These are phyloP conservation scores for Sciaenops ocellatus DNA, from an alignment of 2,797 vertebrate genomes.

Conservation along the genomic window DNA sequence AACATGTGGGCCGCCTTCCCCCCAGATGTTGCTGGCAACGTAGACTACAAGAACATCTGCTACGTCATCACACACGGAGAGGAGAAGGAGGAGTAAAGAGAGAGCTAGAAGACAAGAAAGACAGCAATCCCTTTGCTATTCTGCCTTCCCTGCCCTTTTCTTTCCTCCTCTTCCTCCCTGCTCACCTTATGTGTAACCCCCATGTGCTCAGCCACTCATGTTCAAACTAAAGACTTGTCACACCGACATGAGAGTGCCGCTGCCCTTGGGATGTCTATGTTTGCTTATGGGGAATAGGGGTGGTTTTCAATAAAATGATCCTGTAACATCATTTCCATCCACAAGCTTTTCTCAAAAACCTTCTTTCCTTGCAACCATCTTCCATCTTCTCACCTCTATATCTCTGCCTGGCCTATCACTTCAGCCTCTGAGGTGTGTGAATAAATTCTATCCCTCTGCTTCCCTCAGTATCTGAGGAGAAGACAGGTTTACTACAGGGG, in stretches of 20 bases:
- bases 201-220: slow-evolving; percentile 66
- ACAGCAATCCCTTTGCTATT: slow-evolving; percentile 78
- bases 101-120: slow-evolving; percentile 65
- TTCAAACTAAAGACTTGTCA: slow-evolving; percentile 76
- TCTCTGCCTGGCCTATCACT: slow-evolving; percentile 38
- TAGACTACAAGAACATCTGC: slow-evolving; percentile 95
- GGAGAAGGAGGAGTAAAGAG: slow-evolving; percentile 92
- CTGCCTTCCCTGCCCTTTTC: slow-evolving; percentile 65
- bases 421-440: slow-evolving; percentile 36
- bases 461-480: slow-evolving; percentile 41
- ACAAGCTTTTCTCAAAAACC: slow-evolving; percentile 65
- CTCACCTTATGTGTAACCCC: slow-evolving; percentile 68
- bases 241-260: slow-evolving; percentile 61
- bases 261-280: slow-evolving; percentile 72
- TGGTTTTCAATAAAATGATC: slow-evolving; percentile 85
- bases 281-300: slow-evolving; percentile 82
- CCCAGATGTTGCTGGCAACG: slow-evolving; percentile 90
- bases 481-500: neutral
- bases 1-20: slow-evolving; percentile 91
- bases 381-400: slow-evolving; percentile 62
- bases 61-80: slow-evolving; percentile 94
- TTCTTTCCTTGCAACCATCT: slow-evolving; percentile 47
- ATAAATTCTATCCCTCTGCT: slow-evolving; percentile 19
- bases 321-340: slow-evolving; percentile 73
- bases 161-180: slow-evolving; percentile 61